phyloP scores from a whole-genome alignment of 1,140 invertebrate genomes.

The Nylanderia fulva region DNA sequence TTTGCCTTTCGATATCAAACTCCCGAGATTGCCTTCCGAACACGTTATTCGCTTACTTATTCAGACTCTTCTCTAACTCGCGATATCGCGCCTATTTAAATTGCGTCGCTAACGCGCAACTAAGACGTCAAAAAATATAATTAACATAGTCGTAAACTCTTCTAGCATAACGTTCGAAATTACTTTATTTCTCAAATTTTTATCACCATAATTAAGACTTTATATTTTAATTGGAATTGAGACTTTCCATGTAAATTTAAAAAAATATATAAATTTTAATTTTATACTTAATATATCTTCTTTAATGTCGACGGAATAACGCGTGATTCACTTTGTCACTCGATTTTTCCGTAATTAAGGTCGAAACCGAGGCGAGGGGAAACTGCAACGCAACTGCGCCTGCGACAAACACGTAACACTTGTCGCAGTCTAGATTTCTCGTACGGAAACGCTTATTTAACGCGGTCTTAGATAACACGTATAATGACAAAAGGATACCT shows the following conservation, averaged over 20 bases:
- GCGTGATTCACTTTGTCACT: conserved; percentile 7
- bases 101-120: no score
- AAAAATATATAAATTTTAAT: background rate
- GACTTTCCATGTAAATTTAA: no score
- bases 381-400: background rate
- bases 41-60: background rate
- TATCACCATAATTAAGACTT: no score
- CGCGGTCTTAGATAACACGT: conserved; percentile 30
- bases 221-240: no score
- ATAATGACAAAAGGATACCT: conserved; percentile 25
- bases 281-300: background rate
- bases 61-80: background rate
- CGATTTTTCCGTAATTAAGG: conserved; percentile 57
- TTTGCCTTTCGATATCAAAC: background rate
- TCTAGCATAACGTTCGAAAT: no score
- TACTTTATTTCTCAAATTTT: no score
- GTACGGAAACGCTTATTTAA: conserved; percentile 35
- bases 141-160: no score
- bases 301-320: background rate
- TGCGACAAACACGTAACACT: conserved; percentile 25
- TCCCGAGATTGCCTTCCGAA: background rate
- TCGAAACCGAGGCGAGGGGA: conserved; percentile 32
- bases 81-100: no score
- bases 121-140: no score
- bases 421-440: conserved; percentile 48